Conservation (phyloP, 1,140 invertebrate species). For the Metaphire vulgaris region DNA sequence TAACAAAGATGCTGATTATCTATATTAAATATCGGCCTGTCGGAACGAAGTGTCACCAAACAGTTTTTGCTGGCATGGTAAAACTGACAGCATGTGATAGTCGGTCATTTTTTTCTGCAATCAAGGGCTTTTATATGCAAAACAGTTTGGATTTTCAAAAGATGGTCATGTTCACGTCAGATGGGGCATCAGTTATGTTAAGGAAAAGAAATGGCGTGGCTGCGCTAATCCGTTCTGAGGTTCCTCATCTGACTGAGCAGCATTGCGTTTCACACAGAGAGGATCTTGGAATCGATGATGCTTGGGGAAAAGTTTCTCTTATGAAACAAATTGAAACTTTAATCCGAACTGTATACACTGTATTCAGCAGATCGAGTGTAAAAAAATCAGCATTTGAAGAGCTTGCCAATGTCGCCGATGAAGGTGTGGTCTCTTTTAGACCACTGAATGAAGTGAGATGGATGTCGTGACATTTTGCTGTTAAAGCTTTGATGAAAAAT, state of each 20-base stretch:
- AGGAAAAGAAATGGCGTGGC: conserved; percentile 11
- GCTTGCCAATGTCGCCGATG: too few relatives aligned
- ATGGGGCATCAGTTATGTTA: conserved; percentile 20
- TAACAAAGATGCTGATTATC: conserved; percentile 14
- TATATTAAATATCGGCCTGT: too few relatives aligned
- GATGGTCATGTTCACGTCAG: too few relatives aligned
- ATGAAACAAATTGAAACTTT: too few relatives aligned
- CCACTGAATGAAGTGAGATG: conserved; percentile 8
- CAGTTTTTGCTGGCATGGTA: too few relatives aligned
- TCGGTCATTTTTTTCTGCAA: conserved; percentile 5
- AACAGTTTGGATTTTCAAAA: too few relatives aligned
- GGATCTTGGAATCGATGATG: not conserved
- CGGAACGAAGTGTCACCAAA: too few relatives aligned
- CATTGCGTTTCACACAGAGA: conserved; percentile 7
- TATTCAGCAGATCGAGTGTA: too few relatives aligned
- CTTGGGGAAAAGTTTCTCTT: too few relatives aligned
- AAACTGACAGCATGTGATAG: conserved; percentile 13
- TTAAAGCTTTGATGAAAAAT: not conserved
- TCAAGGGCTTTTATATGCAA: conserved; percentile 3
- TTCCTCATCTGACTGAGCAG: conserved; percentile 14
- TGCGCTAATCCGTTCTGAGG: conserved; percentile 14
- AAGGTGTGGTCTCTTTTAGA: too few relatives aligned
- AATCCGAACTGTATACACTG: too few relatives aligned
- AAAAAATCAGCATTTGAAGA: too few relatives aligned
- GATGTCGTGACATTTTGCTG: not conserved